Base-by-base conservation (phyloP, 1,140 invertebrate species). In the Aleiodes sp. region DNA sequence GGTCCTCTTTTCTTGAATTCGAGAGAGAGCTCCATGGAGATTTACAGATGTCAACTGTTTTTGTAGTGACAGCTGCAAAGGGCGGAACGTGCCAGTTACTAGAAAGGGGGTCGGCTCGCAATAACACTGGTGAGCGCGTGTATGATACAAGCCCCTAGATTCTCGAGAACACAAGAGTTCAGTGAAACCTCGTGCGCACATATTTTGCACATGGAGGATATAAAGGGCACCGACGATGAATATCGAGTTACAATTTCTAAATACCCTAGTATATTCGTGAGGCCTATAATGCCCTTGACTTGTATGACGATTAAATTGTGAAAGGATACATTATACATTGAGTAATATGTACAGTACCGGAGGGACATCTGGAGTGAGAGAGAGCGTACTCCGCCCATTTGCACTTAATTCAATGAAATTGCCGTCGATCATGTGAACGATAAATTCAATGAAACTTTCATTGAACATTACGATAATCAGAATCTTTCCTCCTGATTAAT, bases 41-140 rank as follows among this genome's bases (percentile, higher is more conserved):
- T 75, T 75, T 75, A 75, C 73, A 75, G 73, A 75, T 75, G 73
- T 75, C 73, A 75, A 75, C 70, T 75, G 73, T 75, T 75, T 75
- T 75, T 75, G 70, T 75, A 75, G 70, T 70, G 68, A 68, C 73
- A 75, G 73, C 73, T 75, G 73, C 64, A 41, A 52, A 62, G 70
- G 70, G 73, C 70, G 73, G 73, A 75, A 75, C 73, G 73, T 75
- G 73, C 73, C 70, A 46, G 56, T n/a, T 9, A 41, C 46, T 24
- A 62, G 29, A 46, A 63, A 52, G 26, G 66, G 28, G 31, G 31
- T 52, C n/a, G n/a, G n/a, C 21, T 52, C 16, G 39, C 19, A n/a
- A 24, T 21, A 52, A 52, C 9, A 52, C 46, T 26, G 8, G 19
- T n/a, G 31, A 61, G 10, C 57, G 62, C 19, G 59, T 52, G 46